phyloP scores from a whole-genome alignment of 2,113 vertebrate genomes.

The Rhodinocichla rosea region DNA sequence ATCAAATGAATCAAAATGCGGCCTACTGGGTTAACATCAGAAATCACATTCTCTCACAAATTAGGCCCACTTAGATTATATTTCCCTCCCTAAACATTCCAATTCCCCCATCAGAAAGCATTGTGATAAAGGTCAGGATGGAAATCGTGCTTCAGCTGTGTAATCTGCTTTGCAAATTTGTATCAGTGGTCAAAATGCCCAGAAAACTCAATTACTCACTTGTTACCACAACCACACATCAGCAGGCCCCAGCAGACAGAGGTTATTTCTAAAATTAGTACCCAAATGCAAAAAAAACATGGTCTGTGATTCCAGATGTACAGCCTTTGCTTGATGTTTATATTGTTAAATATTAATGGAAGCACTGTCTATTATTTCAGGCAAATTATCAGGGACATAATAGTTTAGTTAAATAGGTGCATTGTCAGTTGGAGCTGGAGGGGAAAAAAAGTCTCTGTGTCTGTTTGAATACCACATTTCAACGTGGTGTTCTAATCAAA shows the following conservation, averaged over 20 bases:
- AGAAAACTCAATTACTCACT: slow-evolving; percentile 73
- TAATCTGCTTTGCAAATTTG: slow-evolving; percentile 70
- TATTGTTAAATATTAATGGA: slow-evolving; percentile 25
- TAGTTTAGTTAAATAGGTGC: not conserved
- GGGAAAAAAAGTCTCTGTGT: not conserved
- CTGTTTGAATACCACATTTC: not conserved
- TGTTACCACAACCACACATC: slow-evolving; percentile 40
- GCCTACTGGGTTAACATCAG: slow-evolving; percentile 22
- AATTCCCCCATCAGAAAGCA: slow-evolving; percentile 50
- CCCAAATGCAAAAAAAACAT: not conserved
- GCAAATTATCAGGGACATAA: not conserved
- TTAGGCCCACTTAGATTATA: not conserved
- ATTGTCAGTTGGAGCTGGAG: not conserved
- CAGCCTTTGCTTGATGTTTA: not conserved
- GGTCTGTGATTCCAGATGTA: slow-evolving; percentile 1
- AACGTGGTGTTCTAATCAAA: not conserved
- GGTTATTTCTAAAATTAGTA: slow-evolving; percentile 68
- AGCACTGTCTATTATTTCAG: slow-evolving; percentile 32
- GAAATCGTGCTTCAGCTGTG: slow-evolving; percentile 58
- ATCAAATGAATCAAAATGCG: slow-evolving; percentile 61
- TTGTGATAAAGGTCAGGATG: slow-evolving; percentile 44
- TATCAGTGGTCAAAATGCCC: slow-evolving; percentile 63
- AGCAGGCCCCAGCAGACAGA: not conserved
- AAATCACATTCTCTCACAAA: slow-evolving; percentile 9
- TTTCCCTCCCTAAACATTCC: slow-evolving; percentile 24